phyloP scores from a whole-genome alignment of 2,797 vertebrate species.

The Bradypus variegatus region DNA sequence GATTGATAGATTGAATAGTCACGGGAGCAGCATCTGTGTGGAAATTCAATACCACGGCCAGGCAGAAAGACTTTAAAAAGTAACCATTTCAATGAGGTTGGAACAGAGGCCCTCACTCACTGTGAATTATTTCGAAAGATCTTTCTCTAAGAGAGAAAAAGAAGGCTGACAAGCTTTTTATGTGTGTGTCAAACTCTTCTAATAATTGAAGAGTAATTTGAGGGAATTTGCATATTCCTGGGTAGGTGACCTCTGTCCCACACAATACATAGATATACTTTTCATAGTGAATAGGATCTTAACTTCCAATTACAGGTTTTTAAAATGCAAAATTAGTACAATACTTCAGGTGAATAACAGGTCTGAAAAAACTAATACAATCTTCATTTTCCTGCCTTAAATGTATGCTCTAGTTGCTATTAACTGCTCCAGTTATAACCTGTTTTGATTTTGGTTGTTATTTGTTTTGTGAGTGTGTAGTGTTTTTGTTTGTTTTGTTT shows the following conservation, averaged over 20 bases:
- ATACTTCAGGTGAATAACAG: background rate
- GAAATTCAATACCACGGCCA: background rate
- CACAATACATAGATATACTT: background rate
- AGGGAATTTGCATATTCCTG: background rate
- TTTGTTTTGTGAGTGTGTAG: too few relatives aligned
- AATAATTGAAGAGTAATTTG: background rate
- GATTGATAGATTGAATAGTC: background rate
- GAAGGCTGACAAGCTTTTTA: background rate
- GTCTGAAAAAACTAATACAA: background rate
- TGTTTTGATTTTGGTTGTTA: background rate
- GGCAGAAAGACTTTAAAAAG: background rate
- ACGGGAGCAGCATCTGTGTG: background rate
- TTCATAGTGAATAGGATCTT: slow-evolving; percentile 22
- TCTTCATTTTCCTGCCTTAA: background rate
- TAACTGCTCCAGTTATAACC: background rate
- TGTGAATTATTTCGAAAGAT: background rate
- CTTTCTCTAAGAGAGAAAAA: background rate
- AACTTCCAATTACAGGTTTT: slow-evolving; percentile 3
- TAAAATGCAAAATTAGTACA: slow-evolving; percentile 12
- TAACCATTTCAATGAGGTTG: background rate
- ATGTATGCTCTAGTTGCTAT: background rate
- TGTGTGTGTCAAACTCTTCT: background rate
- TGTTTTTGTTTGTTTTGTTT: background rate
- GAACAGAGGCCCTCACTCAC: background rate
- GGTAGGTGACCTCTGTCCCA: background rate